Conservation (phyloP, 2,888 invertebrate species). For the Schizaphis graminum region DNA sequence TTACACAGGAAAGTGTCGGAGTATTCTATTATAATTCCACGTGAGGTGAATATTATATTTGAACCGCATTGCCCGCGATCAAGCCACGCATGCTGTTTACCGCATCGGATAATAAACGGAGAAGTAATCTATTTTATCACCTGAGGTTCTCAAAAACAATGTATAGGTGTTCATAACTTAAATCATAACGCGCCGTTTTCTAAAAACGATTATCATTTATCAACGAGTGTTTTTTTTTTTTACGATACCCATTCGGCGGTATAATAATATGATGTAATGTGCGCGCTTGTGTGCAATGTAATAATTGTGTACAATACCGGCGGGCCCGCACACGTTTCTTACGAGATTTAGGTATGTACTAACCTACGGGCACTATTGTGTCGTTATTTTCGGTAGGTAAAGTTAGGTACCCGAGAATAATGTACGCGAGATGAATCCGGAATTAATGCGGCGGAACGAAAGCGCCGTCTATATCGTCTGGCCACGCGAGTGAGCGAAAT, state of each 20-base stretch:
- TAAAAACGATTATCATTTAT: neutral
- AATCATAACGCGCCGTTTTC: neutral
- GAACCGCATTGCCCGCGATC: neutral
- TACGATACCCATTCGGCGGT: neutral
- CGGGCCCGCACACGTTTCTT: neutral
- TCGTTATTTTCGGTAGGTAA: neutral
- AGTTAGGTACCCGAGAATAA: neutral
- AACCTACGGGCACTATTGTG: neutral
- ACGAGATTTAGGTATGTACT: neutral
- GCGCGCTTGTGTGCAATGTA: neutral
- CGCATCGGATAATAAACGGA: neutral
- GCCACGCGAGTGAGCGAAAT: neutral
- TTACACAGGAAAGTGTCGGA: neutral
- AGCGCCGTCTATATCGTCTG: neutral
- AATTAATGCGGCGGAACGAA: neutral
- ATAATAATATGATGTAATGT: neutral
- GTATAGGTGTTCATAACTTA: no score
- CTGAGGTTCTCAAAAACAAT: neutral
- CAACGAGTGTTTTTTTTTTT: neutral
- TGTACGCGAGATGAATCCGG: neutral
- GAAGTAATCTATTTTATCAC: neutral
- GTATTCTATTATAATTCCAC: neutral
- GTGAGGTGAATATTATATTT: neutral
- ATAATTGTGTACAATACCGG: neutral
- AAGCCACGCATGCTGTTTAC: neutral